phyloP scores from a whole-genome alignment of 2,888 invertebrate species.

The Hanleya hanleyi region DNA sequence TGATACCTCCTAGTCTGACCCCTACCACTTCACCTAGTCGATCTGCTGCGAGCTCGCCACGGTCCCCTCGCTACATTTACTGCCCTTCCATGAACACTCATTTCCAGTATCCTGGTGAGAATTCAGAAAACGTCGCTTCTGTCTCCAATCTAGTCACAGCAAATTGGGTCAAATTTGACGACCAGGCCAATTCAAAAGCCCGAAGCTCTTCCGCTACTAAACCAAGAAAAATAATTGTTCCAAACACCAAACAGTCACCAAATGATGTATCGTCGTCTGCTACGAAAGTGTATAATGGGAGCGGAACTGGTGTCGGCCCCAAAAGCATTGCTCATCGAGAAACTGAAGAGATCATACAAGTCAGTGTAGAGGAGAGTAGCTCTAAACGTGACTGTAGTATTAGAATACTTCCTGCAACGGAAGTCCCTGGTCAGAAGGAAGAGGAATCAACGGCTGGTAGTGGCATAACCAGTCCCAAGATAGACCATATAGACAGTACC shows the following conservation, averaged over 20 bases:
- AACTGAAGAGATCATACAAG: not conserved
- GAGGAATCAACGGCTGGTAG: no score
- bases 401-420: not conserved
- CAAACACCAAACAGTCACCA: not conserved
- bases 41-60: constrained; percentile 26
- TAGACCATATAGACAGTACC: no score
- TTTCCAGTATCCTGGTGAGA: constrained; percentile 2
- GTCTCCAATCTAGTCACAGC: constrained; percentile 9
- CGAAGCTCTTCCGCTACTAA: constrained; percentile 20
- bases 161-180: constrained; percentile 5
- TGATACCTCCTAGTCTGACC: constrained; percentile 62
- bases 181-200: constrained; percentile 9
- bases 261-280: not conserved
- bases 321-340: no score
- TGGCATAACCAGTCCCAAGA: no score
- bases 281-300: no score
- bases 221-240: not conserved
- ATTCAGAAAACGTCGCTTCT: not conserved
- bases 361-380: not conserved
- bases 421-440: no score
- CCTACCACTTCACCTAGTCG: constrained; percentile 53
- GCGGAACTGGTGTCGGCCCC: no score
- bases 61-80: constrained; percentile 4
- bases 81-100: constrained; percentile 1
- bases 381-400: not conserved